Evolutionary conservation across 1,140 invertebrate species (phyloP).

Genomic region (Chelonus insularis): DNA sequence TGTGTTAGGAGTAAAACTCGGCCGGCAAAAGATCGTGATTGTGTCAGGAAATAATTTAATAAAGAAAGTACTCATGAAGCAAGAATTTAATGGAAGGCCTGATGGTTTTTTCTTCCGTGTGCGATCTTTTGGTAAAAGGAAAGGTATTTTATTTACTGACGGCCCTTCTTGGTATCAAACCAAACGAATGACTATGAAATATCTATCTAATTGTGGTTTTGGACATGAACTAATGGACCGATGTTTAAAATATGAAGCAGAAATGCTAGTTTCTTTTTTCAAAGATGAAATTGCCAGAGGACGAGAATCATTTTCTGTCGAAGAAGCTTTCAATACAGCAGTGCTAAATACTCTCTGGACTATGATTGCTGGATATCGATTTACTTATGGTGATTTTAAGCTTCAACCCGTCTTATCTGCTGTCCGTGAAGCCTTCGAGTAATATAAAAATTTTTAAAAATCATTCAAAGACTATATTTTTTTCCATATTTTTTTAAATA

Average conservation of each 20-base stretch:
- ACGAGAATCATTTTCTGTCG: slow-evolving; percentile 53
- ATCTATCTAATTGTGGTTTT: slow-evolving; percentile 66
- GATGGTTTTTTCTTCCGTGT: slow-evolving; percentile 70
- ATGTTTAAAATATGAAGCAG: slow-evolving; percentile 64
- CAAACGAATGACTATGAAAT: slow-evolving; percentile 64
- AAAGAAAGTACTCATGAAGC: slow-evolving; percentile 63
- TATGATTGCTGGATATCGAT: slow-evolving; percentile 69
- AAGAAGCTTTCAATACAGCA: slow-evolving; percentile 64
- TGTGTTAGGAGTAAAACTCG: slow-evolving; percentile 61
- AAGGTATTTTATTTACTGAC: slow-evolving; percentile 69
- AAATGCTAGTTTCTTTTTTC: slow-evolving; percentile 57
- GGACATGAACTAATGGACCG: slow-evolving; percentile 65
- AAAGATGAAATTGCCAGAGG: slow-evolving; percentile 29
- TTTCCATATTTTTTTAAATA: too few species aligned
- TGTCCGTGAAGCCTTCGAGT: slow-evolving; percentile 64
- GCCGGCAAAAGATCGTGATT: slow-evolving; percentile 64
- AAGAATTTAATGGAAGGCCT: slow-evolving; percentile 72
- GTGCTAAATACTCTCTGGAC: slow-evolving; percentile 75
- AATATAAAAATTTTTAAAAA: background rate
- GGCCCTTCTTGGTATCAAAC: slow-evolving; percentile 65
- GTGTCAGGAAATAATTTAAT: slow-evolving; percentile 66
- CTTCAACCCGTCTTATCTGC: slow-evolving; percentile 59
- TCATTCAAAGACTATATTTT: too few species aligned
- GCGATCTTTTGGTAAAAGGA: slow-evolving; percentile 66
- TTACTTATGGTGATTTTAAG: slow-evolving; percentile 62